phyloP scores from a whole-genome alignment of 2,113 vertebrate genomes.

The Cephalopholis sonnerati region DNA sequence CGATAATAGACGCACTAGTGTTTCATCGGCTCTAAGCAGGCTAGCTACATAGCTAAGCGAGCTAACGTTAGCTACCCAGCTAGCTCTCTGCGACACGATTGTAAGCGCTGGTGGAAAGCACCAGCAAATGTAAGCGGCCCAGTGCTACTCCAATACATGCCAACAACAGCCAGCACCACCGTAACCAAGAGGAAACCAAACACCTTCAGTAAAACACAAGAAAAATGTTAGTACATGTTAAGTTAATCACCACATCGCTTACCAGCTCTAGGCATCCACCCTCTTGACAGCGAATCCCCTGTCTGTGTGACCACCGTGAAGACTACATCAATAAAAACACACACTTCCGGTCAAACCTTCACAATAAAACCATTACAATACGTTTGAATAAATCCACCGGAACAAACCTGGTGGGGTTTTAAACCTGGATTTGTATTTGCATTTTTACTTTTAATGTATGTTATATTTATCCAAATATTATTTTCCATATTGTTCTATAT shows the following conservation, averaged over 20 bases:
- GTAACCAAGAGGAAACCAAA: not conserved
- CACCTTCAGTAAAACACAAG: conserved; percentile 17
- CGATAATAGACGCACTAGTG: conserved; percentile 59
- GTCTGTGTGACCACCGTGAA: conserved; percentile 79
- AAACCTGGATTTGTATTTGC: not conserved
- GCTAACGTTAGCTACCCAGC: conserved; percentile 70
- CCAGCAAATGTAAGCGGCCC: conserved; percentile 19
- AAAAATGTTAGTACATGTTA: conserved; percentile 45
- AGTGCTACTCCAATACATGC: not conserved
- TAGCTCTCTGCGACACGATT: conserved; percentile 80
- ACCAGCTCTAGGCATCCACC: conserved; percentile 86
- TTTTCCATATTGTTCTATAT: not conserved
- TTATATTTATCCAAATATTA: not conserved
- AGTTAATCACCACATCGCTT: conserved; percentile 79
- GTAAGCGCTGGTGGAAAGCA: conserved; percentile 35
- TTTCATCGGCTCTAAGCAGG: conserved; percentile 42
- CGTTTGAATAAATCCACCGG: not conserved
- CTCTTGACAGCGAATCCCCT: conserved; percentile 85
- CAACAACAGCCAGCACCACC: not conserved
- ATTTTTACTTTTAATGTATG: not conserved
- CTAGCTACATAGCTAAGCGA: conserved; percentile 66
- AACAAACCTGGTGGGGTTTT: not conserved
- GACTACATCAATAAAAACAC: not conserved
- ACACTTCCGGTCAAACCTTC: conserved; percentile 54
- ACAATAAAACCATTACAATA: conserved; percentile 46